phyloP scores from a whole-genome alignment of 2,888 invertebrate genomes.

The Phalera bucephala region DNA sequence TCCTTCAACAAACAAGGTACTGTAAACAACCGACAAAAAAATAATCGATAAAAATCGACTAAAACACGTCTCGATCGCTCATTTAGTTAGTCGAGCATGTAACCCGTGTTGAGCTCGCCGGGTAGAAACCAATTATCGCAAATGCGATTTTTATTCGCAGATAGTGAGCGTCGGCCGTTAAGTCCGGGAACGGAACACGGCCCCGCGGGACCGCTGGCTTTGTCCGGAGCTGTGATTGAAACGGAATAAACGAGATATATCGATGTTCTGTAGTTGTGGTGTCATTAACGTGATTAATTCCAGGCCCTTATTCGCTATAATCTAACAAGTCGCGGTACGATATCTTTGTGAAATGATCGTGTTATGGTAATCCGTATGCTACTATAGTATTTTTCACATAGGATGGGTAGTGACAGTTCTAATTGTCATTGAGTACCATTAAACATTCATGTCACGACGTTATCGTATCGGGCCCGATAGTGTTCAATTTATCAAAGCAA shows the following conservation, averaged over 20 bases:
- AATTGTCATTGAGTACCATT: too few relatives aligned
- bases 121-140: slow-evolving; percentile 61
- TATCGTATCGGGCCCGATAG: too few relatives aligned
- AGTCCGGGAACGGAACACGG: slow-evolving; percentile 34
- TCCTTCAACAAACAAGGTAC: too few relatives aligned
- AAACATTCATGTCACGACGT: too few relatives aligned
- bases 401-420: too few relatives aligned
- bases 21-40: neutral
- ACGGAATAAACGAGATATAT: slow-evolving; percentile 26
- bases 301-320: too few relatives aligned
- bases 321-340: too few relatives aligned
- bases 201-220: slow-evolving; percentile 29
- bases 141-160: slow-evolving; percentile 68
- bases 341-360: too few relatives aligned
- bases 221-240: slow-evolving; percentile 22
- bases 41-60: slow-evolving; percentile 2
- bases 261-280: slow-evolving; percentile 17
- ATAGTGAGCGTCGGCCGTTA: slow-evolving; percentile 43
- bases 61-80: slow-evolving; percentile 21
- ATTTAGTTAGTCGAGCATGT: slow-evolving; percentile 35
- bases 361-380: too few relatives aligned
- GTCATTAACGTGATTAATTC: neutral
- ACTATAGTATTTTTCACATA: too few relatives aligned
- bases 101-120: slow-evolving; percentile 30
- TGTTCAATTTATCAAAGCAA: too few relatives aligned